Evolutionary conservation across 2,113 vertebrate genomes (phyloP), one percentile per base, ranked within the genome.

Genomic region (Anoplopoma fimbria): DNA sequence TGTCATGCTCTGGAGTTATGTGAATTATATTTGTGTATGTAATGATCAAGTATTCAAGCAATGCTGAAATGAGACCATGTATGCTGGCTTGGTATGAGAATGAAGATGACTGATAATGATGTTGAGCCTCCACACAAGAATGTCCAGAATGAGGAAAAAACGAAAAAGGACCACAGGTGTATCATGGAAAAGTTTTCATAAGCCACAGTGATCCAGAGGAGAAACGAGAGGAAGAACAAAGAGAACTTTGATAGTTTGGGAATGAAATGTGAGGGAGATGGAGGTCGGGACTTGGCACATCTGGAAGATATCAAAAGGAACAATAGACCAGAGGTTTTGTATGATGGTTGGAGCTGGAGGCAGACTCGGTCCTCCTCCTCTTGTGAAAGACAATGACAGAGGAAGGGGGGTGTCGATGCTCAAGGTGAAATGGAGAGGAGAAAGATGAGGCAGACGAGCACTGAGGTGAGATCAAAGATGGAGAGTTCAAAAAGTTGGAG

Each of bases 361-460:
- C 77, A 68, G 67, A 89, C 36, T 61, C 57, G 27, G 27, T n/a
- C 75, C 33, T 71, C 42, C 67, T 61, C 49, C 58, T 87, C 57
- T 60, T 78, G 53, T 69, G 83, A 81, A 83, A 81, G 31, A 76
- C 77, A 77, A 73, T 79, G 85, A 88, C 74, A 73, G 77, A 64
- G 77, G 62, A 76, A 19, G 63, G n/a, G 9, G 58, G 67, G 71
- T 81, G 76, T 83, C 73, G 68, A 71, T 71, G 85, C 82, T 90
- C 79, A 91, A 91, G 88, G 86, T 81, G 87, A 89, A 81, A 69
- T 19, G 29, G 73, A 82, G 86, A 88, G 73, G 63, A 85, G 78
- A 78, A 23, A 31, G 53, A 69, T 68, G 82, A 83, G 79, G 81
- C 71, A 81, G 84, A 75, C 2, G 17, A 84, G 82, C 81, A 72